Base-by-base conservation (phyloP, 2,888 invertebrate species). In the Scaptomyza caliginosa region DNA sequence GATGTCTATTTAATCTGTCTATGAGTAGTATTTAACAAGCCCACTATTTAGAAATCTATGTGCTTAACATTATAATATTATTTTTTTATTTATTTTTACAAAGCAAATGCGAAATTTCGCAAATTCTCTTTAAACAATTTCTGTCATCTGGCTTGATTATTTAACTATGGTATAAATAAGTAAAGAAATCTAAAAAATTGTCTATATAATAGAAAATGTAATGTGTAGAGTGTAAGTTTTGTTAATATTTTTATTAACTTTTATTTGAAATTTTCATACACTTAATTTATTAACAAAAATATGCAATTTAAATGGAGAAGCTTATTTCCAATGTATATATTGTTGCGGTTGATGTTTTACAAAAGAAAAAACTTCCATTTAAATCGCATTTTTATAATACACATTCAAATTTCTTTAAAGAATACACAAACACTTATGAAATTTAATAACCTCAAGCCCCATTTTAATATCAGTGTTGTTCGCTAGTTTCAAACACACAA, bases 391-490 rank as follows among this genome's bases (percentile, higher is more conserved):
- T 54, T 52, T 34, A 5, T 8, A 56, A 2, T 17, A 13, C 10
- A 46, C 10, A 10, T 2, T 11, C 8, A 34, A 26, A 21, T 17
- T 24, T 19, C 13, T 6, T 7, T n/a, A 17, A 43, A 5, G 38
- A 38, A 36, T 19, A 16, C 17, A 19, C 24, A 32, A 8, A 43
- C 24, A 43, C 30, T 1, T 19, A 28, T 13, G n/a, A 10, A 21
- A 19, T 43, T 7, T 34, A 16, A 34, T 24, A 13, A 58, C 19
- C 26, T 34, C 32, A 21, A 28, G n/a, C 24, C 42, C 42, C 28
- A 4, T 8, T 32, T 32, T 42, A 19, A 23, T 36, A 46, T 46
- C 32, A 40, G 62, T 78, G 76, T 76, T 79, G 67, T 71, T 79
- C 55, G 58, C 56, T 63, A 66, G 58, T 49, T 49, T 54, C 28